A percentile compares a stretch with the other conserved stretches of the same genome.
Evolutionary conservation across 1,140 invertebrate species (phyloP).

Genomic region (Sitophilus oryzae): DNA sequence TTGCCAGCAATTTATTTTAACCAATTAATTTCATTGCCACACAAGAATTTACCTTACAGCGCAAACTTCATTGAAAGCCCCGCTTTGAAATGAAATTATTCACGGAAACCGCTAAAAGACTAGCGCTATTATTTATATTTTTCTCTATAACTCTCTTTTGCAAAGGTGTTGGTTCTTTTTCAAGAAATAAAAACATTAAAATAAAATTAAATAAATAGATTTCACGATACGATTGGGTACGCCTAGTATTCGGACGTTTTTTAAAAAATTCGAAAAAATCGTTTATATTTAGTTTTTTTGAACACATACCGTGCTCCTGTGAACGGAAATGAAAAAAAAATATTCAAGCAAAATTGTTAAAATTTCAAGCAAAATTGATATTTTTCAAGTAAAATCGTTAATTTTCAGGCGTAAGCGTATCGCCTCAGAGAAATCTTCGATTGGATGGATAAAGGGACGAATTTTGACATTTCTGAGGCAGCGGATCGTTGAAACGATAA

Average conservation of each 20-base stretch:
- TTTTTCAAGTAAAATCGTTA: no score
- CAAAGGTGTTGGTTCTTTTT: no score
- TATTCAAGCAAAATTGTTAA: no score
- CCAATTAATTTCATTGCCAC: background rate
- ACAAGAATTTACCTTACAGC: background rate
- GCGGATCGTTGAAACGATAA: conserved; percentile 3
- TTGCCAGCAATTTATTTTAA: background rate
- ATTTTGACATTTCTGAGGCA: conserved; percentile 6
- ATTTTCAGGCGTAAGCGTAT: background rate
- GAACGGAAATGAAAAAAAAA: conserved; percentile 37
- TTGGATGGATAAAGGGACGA: conserved; percentile 26
- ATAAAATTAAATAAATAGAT: conserved; percentile 2
- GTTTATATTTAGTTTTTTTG: background rate
- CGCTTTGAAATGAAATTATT: background rate
- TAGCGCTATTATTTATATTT: no score
- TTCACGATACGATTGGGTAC: conserved; percentile 34
- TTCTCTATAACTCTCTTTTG: no score
- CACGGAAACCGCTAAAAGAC: no score
- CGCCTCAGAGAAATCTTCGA: background rate
- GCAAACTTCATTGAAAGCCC: background rate
- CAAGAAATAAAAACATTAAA: no score
- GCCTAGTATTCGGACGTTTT: conserved; percentile 39
- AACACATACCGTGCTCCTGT: conserved; percentile 40
- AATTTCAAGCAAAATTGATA: no score
- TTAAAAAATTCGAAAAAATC: conserved; percentile 1